phyloP scores from a whole-genome alignment of 2,888 invertebrate species.

The Monoplex corrugatus region DNA sequence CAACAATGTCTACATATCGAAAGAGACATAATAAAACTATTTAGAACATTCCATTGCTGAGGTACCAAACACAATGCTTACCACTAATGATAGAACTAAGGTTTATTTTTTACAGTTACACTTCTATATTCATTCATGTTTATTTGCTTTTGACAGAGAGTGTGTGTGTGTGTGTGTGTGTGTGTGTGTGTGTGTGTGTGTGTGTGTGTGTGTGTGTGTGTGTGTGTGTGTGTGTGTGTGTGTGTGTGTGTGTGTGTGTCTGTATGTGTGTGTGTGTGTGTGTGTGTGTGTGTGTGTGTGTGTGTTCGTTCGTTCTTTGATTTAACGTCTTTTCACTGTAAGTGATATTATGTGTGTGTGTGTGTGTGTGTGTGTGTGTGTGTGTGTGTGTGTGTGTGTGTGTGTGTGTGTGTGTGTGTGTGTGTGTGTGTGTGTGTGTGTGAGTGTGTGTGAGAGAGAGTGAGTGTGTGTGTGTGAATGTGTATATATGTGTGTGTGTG shows the following conservation, averaged over 20 bases:
- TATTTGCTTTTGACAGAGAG: background rate
- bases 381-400: background rate
- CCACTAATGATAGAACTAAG: no score
- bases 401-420: background rate
- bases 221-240: background rate
- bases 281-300: background rate
- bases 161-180: slow-evolving; percentile 33
- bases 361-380: background rate
- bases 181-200: slow-evolving; percentile 31
- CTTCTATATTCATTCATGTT: background rate
- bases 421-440: background rate
- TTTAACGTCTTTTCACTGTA: no score
- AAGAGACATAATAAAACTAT: no score
- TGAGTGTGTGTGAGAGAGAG: no score
- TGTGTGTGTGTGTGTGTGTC: background rate
- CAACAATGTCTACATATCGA: no score
- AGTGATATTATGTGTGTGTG: background rate
- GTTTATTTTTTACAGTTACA: background rate
- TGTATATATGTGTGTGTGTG: no score
- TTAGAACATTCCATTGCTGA: no score
- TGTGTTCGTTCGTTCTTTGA: no score
- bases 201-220: background rate
- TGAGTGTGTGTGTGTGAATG: no score
- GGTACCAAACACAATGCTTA: no score
- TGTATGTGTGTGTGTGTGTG: background rate